phyloP scores from a whole-genome alignment of 2,113 vertebrate species.

The Dermatemys mawii region DNA sequence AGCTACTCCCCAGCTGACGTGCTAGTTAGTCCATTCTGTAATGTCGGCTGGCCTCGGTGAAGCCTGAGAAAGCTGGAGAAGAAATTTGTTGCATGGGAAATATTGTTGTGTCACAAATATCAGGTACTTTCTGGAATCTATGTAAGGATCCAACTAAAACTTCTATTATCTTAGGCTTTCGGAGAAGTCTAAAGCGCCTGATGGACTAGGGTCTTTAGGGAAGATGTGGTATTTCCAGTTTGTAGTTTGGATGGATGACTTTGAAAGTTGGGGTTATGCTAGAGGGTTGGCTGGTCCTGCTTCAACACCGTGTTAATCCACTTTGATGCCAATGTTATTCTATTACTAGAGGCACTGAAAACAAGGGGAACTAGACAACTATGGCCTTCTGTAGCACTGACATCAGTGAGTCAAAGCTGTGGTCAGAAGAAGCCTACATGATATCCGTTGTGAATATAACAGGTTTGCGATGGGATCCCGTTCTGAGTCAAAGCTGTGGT shows the following conservation, averaged over 20 bases:
- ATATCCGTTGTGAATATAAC: background rate
- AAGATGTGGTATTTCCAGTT: background rate
- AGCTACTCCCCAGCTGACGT: background rate
- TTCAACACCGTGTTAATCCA: background rate
- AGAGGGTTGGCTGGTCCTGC: background rate
- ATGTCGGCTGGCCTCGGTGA: background rate
- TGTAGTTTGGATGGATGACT: background rate
- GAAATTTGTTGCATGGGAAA: background rate
- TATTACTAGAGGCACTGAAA: background rate
- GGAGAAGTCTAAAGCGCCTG: conserved; percentile 16
- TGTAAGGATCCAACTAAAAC: background rate
- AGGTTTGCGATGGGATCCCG: background rate
- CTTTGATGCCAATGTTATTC: background rate
- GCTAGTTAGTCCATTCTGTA: background rate
- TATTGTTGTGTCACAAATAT: background rate
- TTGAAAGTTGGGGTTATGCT: background rate
- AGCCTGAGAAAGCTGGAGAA: background rate
- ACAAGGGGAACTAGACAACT: background rate
- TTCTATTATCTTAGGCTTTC: background rate
- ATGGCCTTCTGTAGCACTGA: background rate
- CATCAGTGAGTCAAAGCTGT: background rate
- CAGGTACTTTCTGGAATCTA: background rate
- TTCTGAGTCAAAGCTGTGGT: background rate
- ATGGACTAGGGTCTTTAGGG: background rate
- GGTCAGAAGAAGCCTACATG: background rate